Base-by-base conservation (phyloP, 1,140 invertebrate species). In the Grapholita molesta region DNA sequence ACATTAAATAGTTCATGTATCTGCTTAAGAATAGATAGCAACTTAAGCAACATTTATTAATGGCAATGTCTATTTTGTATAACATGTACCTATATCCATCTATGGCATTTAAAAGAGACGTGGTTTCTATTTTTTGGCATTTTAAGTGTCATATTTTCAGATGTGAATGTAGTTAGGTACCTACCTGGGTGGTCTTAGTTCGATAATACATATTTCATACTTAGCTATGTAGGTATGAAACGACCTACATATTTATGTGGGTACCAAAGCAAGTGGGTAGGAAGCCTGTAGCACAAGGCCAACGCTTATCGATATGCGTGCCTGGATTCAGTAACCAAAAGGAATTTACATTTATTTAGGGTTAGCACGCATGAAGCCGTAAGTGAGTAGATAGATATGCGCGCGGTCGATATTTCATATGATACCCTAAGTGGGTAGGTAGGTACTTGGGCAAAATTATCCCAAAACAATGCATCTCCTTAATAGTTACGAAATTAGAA, bases 341-440 rank as follows among this genome's bases (percentile, higher is more conserved):
- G 66, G 70, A 71, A 71, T 71, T 74, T 70, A 70, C 71, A 74
- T 71, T 74, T 74, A 74, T 70, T 71, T 74, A 74, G 71, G 57
- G 64, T 66, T 69, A 66, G 55, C 69, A 48, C 64, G 68, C 72
- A 65, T 28, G 25, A 15, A 5, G 55, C 12, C 12, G 23, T 25
- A n/a, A 0, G 2, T 57, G 8, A n/a, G 30, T 21, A 61, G 55
- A 61, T 5, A 61, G 3, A 38, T 38, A 38, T 15, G 55, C 24
- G 28, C n/a, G 24, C 12, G 28, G n/a, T 38, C 12, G n/a, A 61
- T 61, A 28, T 61, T 61, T 25, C 0, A 38, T 38, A n/a, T n/a
- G n/a, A n/a, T n/a, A n/a, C n/a, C n/a, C n/a, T 15, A 33, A 0
- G 8, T 33, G 18, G 24, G 0, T 55, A 57, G 12, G 21, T 11